These are phyloP conservation scores for Crematogaster levior DNA, from an alignment of 2,888 invertebrate genomes.

Conservation along the genomic window DNA sequence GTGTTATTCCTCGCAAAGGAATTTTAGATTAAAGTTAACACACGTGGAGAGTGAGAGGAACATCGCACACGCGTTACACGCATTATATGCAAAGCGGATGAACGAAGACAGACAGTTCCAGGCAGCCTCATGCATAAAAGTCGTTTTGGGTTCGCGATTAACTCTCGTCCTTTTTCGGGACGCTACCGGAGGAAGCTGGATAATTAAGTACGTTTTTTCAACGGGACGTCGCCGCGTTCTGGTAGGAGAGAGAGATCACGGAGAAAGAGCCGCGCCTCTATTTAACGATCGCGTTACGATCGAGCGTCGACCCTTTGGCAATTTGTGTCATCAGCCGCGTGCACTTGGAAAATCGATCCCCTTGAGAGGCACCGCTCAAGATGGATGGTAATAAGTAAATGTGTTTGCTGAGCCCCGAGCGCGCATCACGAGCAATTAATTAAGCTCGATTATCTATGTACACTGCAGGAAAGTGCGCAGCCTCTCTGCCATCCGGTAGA, in stretches of 20 bases:
- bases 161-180: conserved; percentile 12
- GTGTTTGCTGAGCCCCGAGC: conserved; percentile 81
- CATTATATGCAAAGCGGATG: conserved; percentile 34
- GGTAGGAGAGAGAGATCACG: conserved; percentile 9
- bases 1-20: conserved; percentile 42
- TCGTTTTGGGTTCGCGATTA: conserved; percentile 35
- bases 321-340: conserved; percentile 76
- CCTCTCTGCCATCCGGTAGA: conserved; percentile 68
- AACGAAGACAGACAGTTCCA: conserved; percentile 20
- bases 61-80: conserved; percentile 3
- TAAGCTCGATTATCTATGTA: conserved; percentile 84
- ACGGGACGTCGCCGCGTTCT: conserved; percentile 1
- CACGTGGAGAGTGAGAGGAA: background rate
- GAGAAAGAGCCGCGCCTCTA: conserved; percentile 63
- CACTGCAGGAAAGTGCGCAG: conserved; percentile 78
- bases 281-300: conserved; percentile 71
- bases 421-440: conserved; percentile 83
- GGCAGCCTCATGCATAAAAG: conserved; percentile 35
- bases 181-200: conserved; percentile 3
- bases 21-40: conserved; percentile 48
- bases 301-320: conserved; percentile 71
- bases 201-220: conserved; percentile 43
- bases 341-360: conserved; percentile 82
- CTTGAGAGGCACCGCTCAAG: conserved; percentile 80
- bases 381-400: conserved; percentile 84